A percentile compares a stretch with the other conserved stretches of the same genome.
Evolutionary conservation across 2,113 vertebrate genomes (phyloP).

Genomic region (Cavia porcellus): DNA sequence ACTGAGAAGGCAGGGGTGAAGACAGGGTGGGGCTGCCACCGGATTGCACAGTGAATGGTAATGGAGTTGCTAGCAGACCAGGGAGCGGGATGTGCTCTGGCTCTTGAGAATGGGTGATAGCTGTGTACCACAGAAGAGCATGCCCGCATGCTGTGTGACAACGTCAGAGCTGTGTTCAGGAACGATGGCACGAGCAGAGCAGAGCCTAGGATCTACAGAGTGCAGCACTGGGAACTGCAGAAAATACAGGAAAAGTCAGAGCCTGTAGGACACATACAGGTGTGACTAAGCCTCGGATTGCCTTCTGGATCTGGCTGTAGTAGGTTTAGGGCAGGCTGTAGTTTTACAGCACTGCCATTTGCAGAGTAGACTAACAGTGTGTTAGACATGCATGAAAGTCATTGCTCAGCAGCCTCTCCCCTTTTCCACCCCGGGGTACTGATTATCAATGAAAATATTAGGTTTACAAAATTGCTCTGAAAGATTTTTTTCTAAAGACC

Average conservation of each 20-base stretch:
- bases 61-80: background rate
- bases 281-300: background rate
- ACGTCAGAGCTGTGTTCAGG: background rate
- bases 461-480: conserved; percentile 38
- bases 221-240: background rate
- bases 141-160: background rate
- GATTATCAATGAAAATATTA: conserved; percentile 31
- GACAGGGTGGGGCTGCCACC: background rate
- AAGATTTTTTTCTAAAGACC: background rate
- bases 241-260: background rate
- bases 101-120: background rate
- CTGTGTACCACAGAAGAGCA: background rate
- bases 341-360: background rate
- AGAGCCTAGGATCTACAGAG: too few relatives aligned
- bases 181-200: accelerated
- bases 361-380: background rate
- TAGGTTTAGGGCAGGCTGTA: background rate
- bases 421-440: background rate
- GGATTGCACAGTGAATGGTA: background rate
- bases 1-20: background rate
- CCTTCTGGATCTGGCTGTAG: background rate
- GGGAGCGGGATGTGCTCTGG: background rate
- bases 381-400: background rate
- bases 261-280: accelerated
- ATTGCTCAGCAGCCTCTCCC: background rate